A percentile compares a stretch with the other conserved stretches of the same genome.
These are phyloP conservation scores for Nipponacmea schrenckii DNA, from an alignment of 2,888 invertebrate species.

Conservation along the genomic window DNA sequence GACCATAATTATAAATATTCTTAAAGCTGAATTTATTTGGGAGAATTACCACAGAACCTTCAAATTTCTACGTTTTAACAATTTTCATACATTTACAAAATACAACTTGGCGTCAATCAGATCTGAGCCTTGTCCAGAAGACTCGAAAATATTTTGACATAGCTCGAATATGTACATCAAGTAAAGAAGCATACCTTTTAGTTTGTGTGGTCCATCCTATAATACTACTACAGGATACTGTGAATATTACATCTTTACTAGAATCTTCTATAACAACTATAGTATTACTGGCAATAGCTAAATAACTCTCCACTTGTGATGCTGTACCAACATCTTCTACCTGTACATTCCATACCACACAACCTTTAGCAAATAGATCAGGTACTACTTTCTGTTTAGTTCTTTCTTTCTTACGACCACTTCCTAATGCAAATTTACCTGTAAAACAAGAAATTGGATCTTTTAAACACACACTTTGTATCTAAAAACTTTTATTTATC, in stretches of 20 bases:
- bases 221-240: constrained; percentile 84
- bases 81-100: no score
- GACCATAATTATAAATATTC: no score
- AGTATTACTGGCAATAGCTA: constrained; percentile 88
- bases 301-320: constrained; percentile 77
- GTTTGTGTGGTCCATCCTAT: constrained; percentile 78
- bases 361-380: constrained; percentile 74
- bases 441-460: constrained; percentile 19
- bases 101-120: no score
- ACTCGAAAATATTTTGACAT: no score
- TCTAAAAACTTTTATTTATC: no score
- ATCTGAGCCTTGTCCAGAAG: no score
- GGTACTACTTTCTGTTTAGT: constrained; percentile 79
- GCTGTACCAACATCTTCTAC: constrained; percentile 66
- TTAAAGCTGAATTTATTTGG: no score
- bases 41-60: no score
- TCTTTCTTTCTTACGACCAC: constrained; percentile 82
- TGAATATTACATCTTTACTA: constrained; percentile 85
- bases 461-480: no score
- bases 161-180: no score
- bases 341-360: constrained; percentile 69
- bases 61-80: no score
- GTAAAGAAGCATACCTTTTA: constrained; percentile 68
- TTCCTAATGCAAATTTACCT: constrained; percentile 79
- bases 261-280: constrained; percentile 87